A percentile compares a stretch with the other conserved stretches of the same genome.
phyloP scores from a whole-genome alignment of 2,113 vertebrate species.

The Camelus bactrianus region DNA sequence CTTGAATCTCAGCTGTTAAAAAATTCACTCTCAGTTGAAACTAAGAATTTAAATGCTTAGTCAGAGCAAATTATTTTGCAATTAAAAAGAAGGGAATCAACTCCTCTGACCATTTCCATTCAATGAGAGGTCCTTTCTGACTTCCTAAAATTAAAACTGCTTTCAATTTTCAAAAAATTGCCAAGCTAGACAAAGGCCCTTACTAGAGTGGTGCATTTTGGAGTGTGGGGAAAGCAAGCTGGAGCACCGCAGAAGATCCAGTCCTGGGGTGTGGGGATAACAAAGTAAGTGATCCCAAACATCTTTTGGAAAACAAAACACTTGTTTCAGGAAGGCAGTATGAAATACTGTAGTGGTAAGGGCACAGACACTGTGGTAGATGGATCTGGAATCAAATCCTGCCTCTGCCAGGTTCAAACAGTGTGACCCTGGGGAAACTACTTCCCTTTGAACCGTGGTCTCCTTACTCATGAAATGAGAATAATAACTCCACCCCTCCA shows the following conservation, averaged over 20 bases:
- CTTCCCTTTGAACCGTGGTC: neutral
- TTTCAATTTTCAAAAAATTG: slow-evolving; percentile 59
- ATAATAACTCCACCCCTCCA: neutral
- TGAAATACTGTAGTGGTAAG: neutral
- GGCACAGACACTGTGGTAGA: neutral
- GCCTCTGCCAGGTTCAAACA: neutral
- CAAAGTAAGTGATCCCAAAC: neutral
- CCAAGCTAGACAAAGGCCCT: slow-evolving; percentile 1
- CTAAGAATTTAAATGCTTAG: slow-evolving; percentile 57
- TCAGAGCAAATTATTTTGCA: slow-evolving; percentile 74
- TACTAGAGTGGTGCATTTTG: neutral
- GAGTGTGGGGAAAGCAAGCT: neutral
- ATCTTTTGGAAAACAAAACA: slow-evolving; percentile 35
- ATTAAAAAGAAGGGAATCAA: slow-evolving; percentile 74
- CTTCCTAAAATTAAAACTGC: slow-evolving; percentile 73
- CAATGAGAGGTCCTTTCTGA: slow-evolving; percentile 71
- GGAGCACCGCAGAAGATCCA: no score
- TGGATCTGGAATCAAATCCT: neutral
- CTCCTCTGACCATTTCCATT: slow-evolving; percentile 71
- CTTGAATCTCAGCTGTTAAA: slow-evolving; percentile 35
- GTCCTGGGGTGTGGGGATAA: neutral
- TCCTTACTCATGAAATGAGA: neutral
- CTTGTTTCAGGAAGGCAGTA: slow-evolving; percentile 16
- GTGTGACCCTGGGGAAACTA: neutral
- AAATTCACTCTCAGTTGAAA: slow-evolving; percentile 41